A percentile compares a stretch with the other conserved stretches of the same genome.
phyloP scores from a whole-genome alignment of 2,797 vertebrate species.

The Melanitta fusca region DNA sequence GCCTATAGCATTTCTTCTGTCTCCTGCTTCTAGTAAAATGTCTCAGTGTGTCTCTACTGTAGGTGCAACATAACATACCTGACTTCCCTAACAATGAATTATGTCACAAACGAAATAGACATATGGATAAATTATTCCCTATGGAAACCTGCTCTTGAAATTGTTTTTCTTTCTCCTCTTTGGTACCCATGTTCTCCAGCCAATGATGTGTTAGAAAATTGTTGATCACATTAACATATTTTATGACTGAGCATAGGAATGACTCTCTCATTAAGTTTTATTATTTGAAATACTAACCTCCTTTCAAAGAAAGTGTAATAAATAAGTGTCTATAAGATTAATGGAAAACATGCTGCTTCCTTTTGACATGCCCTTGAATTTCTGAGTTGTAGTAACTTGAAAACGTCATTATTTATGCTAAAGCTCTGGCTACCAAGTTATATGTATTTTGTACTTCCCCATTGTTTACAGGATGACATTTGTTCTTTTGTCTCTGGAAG shows the following conservation, averaged over 20 bases:
- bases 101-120: slow-evolving; percentile 42
- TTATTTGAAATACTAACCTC: slow-evolving; percentile 65
- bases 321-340: slow-evolving; percentile 50
- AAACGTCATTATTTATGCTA: slow-evolving; percentile 20
- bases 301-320: slow-evolving; percentile 58
- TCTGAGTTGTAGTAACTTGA: neutral
- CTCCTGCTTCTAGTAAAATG: slow-evolving; percentile 5
- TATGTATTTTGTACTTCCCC: neutral
- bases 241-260: slow-evolving; percentile 55
- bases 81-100: neutral
- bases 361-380: slow-evolving; percentile 59
- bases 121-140: slow-evolving; percentile 61
- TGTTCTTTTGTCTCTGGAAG: neutral
- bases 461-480: neutral
- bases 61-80: slow-evolving; percentile 23
- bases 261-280: slow-evolving; percentile 47
- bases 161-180: neutral
- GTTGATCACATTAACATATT: slow-evolving; percentile 57
- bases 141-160: slow-evolving; percentile 51
- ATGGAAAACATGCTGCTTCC: slow-evolving; percentile 2
- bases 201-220: slow-evolving; percentile 38
- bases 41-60: neutral
- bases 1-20: neutral
- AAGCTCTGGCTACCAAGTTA: neutral
- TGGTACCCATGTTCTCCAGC: neutral